These are phyloP conservation scores for Clunio marinus DNA, from an alignment of 2,888 invertebrate genomes.

Conservation along the genomic window DNA sequence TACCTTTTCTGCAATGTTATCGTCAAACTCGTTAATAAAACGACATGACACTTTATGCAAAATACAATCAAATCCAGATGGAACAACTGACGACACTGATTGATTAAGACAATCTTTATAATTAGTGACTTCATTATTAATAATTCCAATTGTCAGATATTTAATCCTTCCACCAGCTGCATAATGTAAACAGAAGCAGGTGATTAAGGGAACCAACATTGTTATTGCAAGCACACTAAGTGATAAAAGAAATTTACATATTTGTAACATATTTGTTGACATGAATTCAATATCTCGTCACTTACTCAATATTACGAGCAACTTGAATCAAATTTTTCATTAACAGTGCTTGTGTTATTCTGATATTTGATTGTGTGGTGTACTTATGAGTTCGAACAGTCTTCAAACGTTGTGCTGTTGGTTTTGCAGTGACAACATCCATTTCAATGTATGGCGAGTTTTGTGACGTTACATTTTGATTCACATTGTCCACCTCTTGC, in stretches of 20 bases:
- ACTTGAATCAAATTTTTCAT: not conserved
- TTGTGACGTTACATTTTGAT: not conserved
- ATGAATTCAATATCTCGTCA: too few species aligned
- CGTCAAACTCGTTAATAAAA: slow-evolving; percentile 55
- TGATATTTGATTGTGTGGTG: not conserved
- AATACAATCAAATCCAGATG: slow-evolving; percentile 47
- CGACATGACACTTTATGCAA: slow-evolving; percentile 54
- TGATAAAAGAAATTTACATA: too few species aligned
- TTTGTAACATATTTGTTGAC: too few species aligned
- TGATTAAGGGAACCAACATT: not conserved
- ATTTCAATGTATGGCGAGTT: not conserved
- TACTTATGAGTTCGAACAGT: not conserved
- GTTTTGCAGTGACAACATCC: not conserved
- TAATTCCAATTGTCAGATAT: not conserved
- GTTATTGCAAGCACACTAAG: not conserved
- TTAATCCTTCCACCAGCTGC: not conserved
- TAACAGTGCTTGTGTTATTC: not conserved
- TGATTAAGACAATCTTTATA: slow-evolving; percentile 46
- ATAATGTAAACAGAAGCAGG: not conserved
- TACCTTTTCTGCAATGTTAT: slow-evolving; percentile 53
- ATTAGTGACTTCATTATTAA: slow-evolving; percentile 2
- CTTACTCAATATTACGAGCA: slow-evolving; percentile 6
- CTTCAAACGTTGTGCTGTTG: too few species aligned
- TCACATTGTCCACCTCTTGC: not conserved
- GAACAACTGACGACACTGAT: slow-evolving; percentile 45